Percentiles rank a stretch among this genome's conserved stretches.
These are phyloP conservation scores for Agapostemon virescens DNA, from an alignment of 2,888 invertebrate genomes.

Conservation along the genomic window DNA sequence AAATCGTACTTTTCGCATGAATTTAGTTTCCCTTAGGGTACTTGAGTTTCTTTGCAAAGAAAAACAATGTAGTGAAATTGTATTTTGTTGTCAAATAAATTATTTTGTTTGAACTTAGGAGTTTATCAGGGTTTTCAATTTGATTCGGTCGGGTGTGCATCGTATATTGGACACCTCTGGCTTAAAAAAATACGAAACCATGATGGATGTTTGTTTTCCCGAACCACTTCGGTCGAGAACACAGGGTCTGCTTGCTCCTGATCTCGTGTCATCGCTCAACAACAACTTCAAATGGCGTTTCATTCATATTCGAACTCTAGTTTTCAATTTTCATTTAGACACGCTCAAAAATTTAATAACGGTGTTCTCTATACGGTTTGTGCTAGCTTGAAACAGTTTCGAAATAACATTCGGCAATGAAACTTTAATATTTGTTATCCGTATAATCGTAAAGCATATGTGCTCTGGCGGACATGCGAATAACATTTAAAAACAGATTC, in stretches of 20 bases:
- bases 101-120: not conserved
- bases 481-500: not conserved
- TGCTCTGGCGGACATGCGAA: not conserved
- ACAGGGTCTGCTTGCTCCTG: not conserved
- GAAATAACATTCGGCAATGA: not conserved
- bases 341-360: not conserved
- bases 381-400: not conserved
- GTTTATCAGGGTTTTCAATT: not conserved
- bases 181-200: conserved; percentile 1
- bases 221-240: not conserved
- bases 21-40: not conserved
- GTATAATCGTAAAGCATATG: not conserved
- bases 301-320: not conserved
- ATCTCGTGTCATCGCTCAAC: not conserved
- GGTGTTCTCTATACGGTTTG: not conserved
- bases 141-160: not conserved
- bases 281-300: not conserved
- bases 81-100: not conserved
- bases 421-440: not conserved
- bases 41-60: not conserved
- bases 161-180: not conserved
- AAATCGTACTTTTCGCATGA: too few relatives aligned
- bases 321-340: not conserved
- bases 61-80: not conserved
- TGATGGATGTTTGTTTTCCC: conserved; percentile 2